Base-by-base conservation (phyloP, 2,888 invertebrate genomes). In the Pollenia labialis region DNA sequence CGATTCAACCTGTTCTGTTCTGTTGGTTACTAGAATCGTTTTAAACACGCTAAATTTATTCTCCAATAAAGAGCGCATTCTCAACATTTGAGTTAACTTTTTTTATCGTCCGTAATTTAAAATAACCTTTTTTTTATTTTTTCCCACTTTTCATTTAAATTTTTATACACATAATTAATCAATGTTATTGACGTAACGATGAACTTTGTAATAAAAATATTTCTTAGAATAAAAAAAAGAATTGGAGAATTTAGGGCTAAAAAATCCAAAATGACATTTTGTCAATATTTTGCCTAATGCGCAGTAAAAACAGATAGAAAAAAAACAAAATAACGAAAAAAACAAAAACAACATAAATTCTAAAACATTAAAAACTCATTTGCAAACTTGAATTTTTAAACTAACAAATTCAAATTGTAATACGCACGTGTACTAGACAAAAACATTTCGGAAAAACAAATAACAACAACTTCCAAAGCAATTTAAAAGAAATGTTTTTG, bases 291-390 rank as follows among this genome's bases (percentile, higher is more conserved):
- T 7, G 1, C 4, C 44, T 66, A 44, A 60, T 18, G 62, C 40
- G 18, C 46, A 69, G 58, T 52, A 32, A 12, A 11, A 32, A 66
- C 14, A 54, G 32, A 23, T 12, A 69, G 14, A n/a, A 42, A 46
- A 18, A 56, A 11, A 40, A 18, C n/a, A n/a, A n/a, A n/a, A n/a
- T n/a, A n/a, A n/a, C n/a, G n/a, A n/a, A n/a, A 14, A 9, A 12
- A 56, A 54, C 4, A 64, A 66, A 69, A 16, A 52, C 32, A 16
- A 46, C 23, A 74, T 50, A 74, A 74, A 74, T 74, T 60, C 40
- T 60, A 54, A 71, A 71, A 71, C 83, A 83, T 83, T 50, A 83
- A 71, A 76, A 84, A 23, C 76, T 79, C 84, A 84, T 79, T 84
- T 74, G 79, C 79, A 84, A 68, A 44, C 68, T 74, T 68, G 48